Percentiles rank a stretch among this genome's conserved stretches.
Conservation (phyloP, 2,888 invertebrate species). For the Lasioglossum vierecki region DNA sequence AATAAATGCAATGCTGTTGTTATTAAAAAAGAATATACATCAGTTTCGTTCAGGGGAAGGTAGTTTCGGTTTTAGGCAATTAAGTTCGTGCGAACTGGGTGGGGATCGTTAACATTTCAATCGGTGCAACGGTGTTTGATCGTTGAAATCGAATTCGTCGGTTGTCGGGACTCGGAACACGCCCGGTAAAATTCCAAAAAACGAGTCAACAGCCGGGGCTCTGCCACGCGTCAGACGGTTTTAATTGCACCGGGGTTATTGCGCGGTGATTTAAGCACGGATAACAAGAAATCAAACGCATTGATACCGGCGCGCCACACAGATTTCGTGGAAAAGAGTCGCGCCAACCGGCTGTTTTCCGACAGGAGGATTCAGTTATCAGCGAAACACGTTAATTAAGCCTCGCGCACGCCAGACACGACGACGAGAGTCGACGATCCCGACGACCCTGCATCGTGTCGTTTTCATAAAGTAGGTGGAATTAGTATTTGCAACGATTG, state of each 20-base stretch:
- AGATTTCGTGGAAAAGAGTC: constrained; percentile 4
- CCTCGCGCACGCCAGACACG: not conserved
- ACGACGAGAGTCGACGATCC: constrained; percentile 1
- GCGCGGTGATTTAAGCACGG: not conserved
- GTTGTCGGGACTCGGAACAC: not conserved
- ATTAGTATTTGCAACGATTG: not conserved
- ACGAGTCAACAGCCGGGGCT: not conserved
- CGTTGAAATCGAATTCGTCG: not conserved
- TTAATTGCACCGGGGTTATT: constrained; percentile 10
- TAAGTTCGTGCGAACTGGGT: not conserved
- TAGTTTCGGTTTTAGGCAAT: too few species aligned
- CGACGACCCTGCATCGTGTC: not conserved
- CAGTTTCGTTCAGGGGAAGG: too few species aligned
- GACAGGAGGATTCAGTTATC: not conserved
- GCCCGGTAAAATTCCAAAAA: constrained; percentile 5
- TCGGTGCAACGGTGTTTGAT: not conserved
- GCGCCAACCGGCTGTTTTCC: not conserved
- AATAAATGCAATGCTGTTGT: too few species aligned
- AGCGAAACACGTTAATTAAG: constrained; percentile 26
- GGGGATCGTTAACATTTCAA: not conserved
- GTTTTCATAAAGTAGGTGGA: not conserved
- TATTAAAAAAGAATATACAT: too few species aligned
- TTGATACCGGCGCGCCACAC: not conserved
- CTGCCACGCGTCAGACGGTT: constrained; percentile 8
- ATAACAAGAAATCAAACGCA: constrained; percentile 11